Conservation (phyloP, 92 coral and sea anemone genomes). For the Zoanthus solanderi region DNA sequence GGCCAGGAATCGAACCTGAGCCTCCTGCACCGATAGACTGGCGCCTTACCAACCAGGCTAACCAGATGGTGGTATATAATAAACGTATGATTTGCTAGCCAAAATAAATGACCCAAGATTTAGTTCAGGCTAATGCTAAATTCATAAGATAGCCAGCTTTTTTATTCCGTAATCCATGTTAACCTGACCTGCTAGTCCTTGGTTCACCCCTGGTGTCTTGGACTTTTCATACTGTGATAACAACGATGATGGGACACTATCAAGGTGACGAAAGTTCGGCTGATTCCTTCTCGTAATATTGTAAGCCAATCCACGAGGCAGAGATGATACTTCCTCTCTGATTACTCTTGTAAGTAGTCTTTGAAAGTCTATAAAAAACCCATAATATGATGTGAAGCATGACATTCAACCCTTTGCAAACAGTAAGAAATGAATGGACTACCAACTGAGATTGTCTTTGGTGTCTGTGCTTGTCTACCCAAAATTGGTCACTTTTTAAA, state of each 20-base stretch:
- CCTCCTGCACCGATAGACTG: no score
- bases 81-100: no score
- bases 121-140: no score
- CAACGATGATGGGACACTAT: conserved; percentile 80
- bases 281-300: conserved; percentile 66
- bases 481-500: no score
- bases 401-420: not conserved
- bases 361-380: conserved; percentile 66
- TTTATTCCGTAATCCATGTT: no score
- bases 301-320: conserved; percentile 94
- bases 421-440: not conserved
- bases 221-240: conserved; percentile 87
- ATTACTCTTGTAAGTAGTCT: conserved; percentile 73
- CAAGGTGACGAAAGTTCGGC: conserved; percentile 64
- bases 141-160: no score
- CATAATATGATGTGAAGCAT: not conserved
- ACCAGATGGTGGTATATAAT: no score
- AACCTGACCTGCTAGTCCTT: conserved; percentile 84
- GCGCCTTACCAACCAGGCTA: no score
- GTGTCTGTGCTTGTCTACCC: not conserved
- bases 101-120: no score
- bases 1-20: no score
- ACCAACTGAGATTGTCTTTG: not conserved
- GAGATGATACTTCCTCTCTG: conserved; percentile 67
- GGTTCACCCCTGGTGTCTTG: conserved; percentile 89